Percentiles rank a stretch among this genome's conserved stretches.
These are phyloP conservation scores for Suillia variegata DNA, from an alignment of 2,888 invertebrate genomes.

Conservation along the genomic window DNA sequence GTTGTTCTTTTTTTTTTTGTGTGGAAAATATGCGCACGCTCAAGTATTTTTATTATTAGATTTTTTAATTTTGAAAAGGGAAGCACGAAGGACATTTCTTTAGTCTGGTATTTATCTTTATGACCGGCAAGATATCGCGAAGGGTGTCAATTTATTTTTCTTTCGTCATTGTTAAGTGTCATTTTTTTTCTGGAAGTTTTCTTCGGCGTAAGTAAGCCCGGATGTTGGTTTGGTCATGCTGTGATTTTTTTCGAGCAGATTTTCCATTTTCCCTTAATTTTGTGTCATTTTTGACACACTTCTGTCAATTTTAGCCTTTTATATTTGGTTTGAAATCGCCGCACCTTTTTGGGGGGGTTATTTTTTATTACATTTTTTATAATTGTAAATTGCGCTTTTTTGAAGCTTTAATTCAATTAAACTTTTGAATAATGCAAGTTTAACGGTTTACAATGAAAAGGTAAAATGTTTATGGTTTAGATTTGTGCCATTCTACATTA, in stretches of 20 bases:
- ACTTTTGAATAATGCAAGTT: too few relatives aligned
- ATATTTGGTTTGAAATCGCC: neutral
- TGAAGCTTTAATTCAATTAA: too few relatives aligned
- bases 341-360: neutral
- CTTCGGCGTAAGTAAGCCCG: neutral
- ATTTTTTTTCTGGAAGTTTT: neutral
- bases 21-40: slow-evolving; percentile 1
- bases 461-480: too few relatives aligned
- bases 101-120: slow-evolving; percentile 15
- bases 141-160: slow-evolving; percentile 17
- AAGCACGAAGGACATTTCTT: neutral
- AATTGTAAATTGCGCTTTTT: too few relatives aligned
- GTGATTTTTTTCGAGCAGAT: neutral
- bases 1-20: slow-evolving; percentile 10
- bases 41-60: slow-evolving; percentile 21
- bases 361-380: too few relatives aligned
- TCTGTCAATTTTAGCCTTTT: slow-evolving; percentile 16
- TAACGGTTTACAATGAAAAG: too few relatives aligned
- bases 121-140: slow-evolving; percentile 16
- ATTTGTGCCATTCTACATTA: too few relatives aligned
- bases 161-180: neutral
- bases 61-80: slow-evolving; percentile 15
- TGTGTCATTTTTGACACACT: slow-evolving; percentile 28
- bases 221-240: slow-evolving; percentile 2
- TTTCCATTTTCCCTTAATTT: neutral